Evolutionary conservation across 2,888 invertebrate genomes (phyloP).

Genomic region (Dicycla oo): DNA sequence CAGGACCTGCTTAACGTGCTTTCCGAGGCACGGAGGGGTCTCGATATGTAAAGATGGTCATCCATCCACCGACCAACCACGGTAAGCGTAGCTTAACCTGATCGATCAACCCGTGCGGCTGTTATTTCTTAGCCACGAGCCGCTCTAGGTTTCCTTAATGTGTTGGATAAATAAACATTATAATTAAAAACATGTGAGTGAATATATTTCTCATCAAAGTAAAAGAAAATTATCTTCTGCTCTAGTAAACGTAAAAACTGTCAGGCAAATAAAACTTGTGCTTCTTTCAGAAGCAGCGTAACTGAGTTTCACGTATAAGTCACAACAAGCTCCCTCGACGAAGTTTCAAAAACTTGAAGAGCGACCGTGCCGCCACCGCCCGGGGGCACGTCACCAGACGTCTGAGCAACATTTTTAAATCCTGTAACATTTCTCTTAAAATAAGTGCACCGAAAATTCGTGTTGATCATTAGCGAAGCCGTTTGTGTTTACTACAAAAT

Average conservation of each 20-base stretch:
- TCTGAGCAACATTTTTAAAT: slow-evolving; percentile 54
- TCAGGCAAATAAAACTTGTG: slow-evolving; percentile 53
- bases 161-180: background rate
- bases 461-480: slow-evolving; percentile 56
- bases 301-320: slow-evolving; percentile 64
- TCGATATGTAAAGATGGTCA: too few relatives aligned
- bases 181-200: background rate
- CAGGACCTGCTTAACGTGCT: too few relatives aligned
- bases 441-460: slow-evolving; percentile 50
- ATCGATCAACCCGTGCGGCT: too few relatives aligned
- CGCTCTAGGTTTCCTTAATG: background rate
- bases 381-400: slow-evolving; percentile 61
- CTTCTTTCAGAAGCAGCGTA: slow-evolving; percentile 60
- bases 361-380: slow-evolving; percentile 64
- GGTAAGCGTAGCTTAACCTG: too few relatives aligned
- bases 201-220: background rate
- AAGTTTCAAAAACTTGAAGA: slow-evolving; percentile 73
- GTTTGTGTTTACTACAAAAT: slow-evolving; percentile 55
- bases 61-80: too few relatives aligned
- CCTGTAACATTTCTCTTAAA: slow-evolving; percentile 18
- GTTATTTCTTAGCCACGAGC: too few relatives aligned
- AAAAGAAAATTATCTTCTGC: slow-evolving; percentile 8
- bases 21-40: too few relatives aligned
- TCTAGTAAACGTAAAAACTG: slow-evolving; percentile 21
- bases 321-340: slow-evolving; percentile 64